A percentile compares a stretch with the other conserved stretches of the same genome.
Conservation (phyloP, 2,113 vertebrate genomes). For the Dolichotis patagonum region DNA sequence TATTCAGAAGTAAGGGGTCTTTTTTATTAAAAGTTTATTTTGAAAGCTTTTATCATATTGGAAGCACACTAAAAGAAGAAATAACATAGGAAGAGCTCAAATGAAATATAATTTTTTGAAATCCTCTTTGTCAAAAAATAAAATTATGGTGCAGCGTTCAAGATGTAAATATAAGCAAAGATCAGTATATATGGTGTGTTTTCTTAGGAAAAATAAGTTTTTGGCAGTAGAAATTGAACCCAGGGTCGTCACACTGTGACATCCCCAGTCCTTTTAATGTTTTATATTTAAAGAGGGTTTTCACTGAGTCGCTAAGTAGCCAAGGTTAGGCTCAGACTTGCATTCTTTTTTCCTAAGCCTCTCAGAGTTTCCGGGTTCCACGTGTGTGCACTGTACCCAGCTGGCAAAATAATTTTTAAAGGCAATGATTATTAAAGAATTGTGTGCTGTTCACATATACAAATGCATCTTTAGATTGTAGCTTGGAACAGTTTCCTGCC, state of each 20-base stretch:
- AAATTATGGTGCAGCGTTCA: background rate
- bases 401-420: background rate
- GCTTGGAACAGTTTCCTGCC: background rate
- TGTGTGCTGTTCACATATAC: background rate
- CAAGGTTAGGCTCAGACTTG: background rate
- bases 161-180: constrained; percentile 22
- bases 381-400: background rate
- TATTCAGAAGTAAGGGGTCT: background rate
- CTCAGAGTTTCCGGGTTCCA: background rate
- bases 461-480: background rate
- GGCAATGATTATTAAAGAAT: background rate
- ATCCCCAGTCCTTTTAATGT: background rate
- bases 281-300: background rate
- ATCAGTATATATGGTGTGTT: background rate
- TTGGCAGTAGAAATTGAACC: background rate
- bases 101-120: background rate
- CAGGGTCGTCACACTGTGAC: background rate
- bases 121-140: constrained; percentile 41
- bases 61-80: background rate
- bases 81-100: background rate
- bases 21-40: background rate
- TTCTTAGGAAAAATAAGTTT: background rate
- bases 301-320: background rate
- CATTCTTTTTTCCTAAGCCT: background rate
- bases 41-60: background rate